Percentiles rank a stretch among this genome's conserved stretches.
Evolutionary conservation across 2,888 invertebrate species (phyloP).

Genomic region (Dicranocentrus wangi): DNA sequence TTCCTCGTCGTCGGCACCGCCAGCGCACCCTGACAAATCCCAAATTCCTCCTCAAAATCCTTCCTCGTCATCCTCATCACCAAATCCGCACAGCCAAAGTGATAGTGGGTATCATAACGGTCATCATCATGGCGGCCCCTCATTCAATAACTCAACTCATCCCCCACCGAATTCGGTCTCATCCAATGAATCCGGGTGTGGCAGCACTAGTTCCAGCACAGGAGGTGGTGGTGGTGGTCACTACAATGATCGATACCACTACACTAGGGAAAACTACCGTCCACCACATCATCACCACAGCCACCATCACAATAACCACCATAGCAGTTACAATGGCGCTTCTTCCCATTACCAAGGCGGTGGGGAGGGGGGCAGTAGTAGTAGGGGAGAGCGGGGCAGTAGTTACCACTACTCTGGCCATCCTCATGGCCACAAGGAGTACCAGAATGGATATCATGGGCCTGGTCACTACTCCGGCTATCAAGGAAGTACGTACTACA

Average conservation of each 20-base stretch:
- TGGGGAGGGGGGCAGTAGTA: constrained; percentile 44
- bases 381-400: constrained; percentile 52
- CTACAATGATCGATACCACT: constrained; percentile 67
- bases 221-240: constrained; percentile 57
- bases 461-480: constrained; percentile 62
- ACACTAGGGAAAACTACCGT: constrained; percentile 66
- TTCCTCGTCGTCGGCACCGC: constrained; percentile 31
- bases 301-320: constrained; percentile 56
- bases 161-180: constrained; percentile 60
- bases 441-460: constrained; percentile 64
- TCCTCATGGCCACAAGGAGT: constrained; percentile 52
- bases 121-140: constrained; percentile 49
- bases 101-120: constrained; percentile 58
- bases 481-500: constrained; percentile 68
- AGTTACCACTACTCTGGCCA: constrained; percentile 60
- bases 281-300: constrained; percentile 63
- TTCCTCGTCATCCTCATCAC: constrained; percentile 52
- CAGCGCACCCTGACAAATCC: constrained; percentile 39
- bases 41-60: constrained; percentile 49
- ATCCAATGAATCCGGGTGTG: constrained; percentile 53
- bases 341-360: constrained; percentile 34
- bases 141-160: constrained; percentile 62
- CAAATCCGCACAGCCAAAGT: constrained; percentile 48
- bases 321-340: constrained; percentile 51
- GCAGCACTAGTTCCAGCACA: constrained; percentile 46